Evolutionary conservation across 1,140 invertebrate species (phyloP), one percentile per base, ranked within the genome.

Genomic region (Sycophaga agraensis): DNA sequence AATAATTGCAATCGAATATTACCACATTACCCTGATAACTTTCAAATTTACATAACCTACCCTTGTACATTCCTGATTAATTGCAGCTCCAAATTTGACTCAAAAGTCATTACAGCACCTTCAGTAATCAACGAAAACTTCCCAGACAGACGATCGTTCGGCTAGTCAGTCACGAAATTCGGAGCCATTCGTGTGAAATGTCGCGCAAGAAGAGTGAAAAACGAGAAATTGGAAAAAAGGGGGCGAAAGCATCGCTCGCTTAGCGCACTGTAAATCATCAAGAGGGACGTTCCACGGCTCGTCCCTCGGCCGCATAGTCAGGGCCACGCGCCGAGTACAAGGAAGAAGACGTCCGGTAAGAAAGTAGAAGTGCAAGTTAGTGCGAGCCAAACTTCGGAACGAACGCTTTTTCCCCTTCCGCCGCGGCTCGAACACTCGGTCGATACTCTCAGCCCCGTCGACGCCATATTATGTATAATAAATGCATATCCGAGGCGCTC

Each of bases 191-290:
- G n/a, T n/a, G n/a, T n/a, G n/a, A n/a, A 21, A 21, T 16, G 14
- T 9, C 17, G 16, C 55, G 16, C 9, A 49, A 40, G 9, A 48
- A 48, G 48, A 57, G 11, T 1, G 35, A 50, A 42, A n/a, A 49
- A 59, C 17, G 31, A 59, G 11, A n/a, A n/a, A n/a, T n/a, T n/a
- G n/a, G n/a, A n/a, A n/a, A n/a, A n/a, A n/a, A n/a, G n/a, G n/a
- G n/a, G n/a, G n/a, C n/a, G 26, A 14, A 39, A 49, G 37, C 34
- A 45, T 11, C 34, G 19, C 28, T 37, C 43, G n/a, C 35, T 19
- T 26, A 24, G 26, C 7, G 26, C 24, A 2, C 45, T 16, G 35
- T 59, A 59, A 59, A 59, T 59, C 57, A 59, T 59, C 26, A 21
- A 46, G 34, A 35, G 31, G 48, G 40, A 59, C 37, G 48, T n/a